Base-by-base conservation (phyloP, 2,113 vertebrate genomes). In the Setophaga coronata region DNA sequence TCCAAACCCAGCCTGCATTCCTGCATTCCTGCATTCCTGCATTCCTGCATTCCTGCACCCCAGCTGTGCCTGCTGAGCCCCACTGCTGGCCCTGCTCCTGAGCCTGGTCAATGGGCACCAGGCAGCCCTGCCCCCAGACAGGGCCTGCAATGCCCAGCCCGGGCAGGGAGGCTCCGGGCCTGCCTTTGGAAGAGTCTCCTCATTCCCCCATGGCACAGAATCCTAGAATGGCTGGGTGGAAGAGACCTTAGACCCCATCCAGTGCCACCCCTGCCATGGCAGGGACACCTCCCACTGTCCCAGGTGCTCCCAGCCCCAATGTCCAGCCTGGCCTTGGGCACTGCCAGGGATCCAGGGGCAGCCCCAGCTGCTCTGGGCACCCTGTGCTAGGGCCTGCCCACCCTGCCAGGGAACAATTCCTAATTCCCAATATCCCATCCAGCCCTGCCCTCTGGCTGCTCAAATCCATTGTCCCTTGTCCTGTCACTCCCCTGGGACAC, bases 151-250 rank as follows among this genome's bases (percentile, higher is more conserved):
- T 7, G 36, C 61, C 50, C 48, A 23, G 36, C 38, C 28, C 7
- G 9, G 64, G 48, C 58, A 73, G 28, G 21, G 18, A 74, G 28
- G 61, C 38, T 61, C 65, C 18, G 17, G 21, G 34, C 34, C 53
- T 67, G 34, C 48, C 34, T 84, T 67, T 72, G 29, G 10, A 38
- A 54, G 34, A 19, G 12, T 19, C 36, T n/a, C 34, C 40, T 40
- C 2, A 0, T 51, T 50, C 29, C 65, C 23, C 33, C 11, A 5
- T 0, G 4, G 33, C 43, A 64, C 9, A 10, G 7, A 34, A 28
- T 28, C 12, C 29, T 0, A 2, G 58, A 1, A 14, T 42, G 34
- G 7, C 26, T 58, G 33, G 43, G 51, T 8, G 2, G 26, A 18
- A 18, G 3, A 43, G 26, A 19, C 15, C 7, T 5, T 17, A 36